phyloP scores from a whole-genome alignment of 2,797 vertebrate genomes.

The Mycteria americana region DNA sequence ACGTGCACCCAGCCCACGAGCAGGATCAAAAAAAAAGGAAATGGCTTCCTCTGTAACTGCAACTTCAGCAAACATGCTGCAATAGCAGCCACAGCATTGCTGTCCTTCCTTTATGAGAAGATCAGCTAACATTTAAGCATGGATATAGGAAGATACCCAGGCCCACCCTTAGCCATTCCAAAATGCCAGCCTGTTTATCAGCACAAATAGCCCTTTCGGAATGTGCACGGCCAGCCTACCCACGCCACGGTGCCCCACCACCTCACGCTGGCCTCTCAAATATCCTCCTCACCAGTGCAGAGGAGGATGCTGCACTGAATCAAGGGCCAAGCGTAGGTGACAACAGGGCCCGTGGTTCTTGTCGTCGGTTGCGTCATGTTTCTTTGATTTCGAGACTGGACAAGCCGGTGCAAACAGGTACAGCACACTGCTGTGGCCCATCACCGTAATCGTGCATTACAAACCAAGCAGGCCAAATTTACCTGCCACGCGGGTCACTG shows the following conservation, averaged over 20 bases:
- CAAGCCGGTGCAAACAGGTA: background rate
- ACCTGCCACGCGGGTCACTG: rapidly evolving
- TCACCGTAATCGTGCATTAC: rapidly evolving
- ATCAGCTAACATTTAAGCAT: background rate
- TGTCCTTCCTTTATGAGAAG: background rate
- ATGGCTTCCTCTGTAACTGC: rapidly evolving
- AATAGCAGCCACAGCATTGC: background rate
- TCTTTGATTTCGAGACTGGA: background rate
- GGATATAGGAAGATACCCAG: background rate
- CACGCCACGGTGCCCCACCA: background rate
- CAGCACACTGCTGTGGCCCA: background rate
- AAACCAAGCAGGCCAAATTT: background rate
- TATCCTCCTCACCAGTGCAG: background rate
- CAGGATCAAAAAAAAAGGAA: background rate
- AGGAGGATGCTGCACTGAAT: background rate
- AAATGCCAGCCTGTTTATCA: background rate
- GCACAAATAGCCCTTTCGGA: background rate
- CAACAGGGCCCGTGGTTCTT: background rate
- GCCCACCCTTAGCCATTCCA: background rate
- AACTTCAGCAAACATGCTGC: background rate
- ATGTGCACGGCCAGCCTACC: background rate
- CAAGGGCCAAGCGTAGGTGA: background rate
- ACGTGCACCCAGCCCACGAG: background rate
- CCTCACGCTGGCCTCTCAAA: background rate
- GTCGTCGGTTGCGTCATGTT: rapidly evolving